Evolutionary conservation across 2,113 vertebrate genomes (phyloP), one percentile per base, ranked within the genome.

Genomic region (Siniperca knerii): DNA sequence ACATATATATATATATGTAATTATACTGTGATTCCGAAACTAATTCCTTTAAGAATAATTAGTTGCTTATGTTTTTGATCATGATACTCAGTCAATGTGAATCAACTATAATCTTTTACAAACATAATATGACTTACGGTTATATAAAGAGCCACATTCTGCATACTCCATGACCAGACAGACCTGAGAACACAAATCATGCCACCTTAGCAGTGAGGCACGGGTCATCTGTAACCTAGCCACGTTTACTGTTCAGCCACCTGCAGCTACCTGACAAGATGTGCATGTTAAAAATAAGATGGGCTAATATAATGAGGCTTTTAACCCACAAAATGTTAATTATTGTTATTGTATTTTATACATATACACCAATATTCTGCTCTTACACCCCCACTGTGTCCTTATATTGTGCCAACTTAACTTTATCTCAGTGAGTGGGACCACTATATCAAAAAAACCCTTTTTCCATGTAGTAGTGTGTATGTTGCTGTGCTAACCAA

Each of bases 151-250:
- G 78, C 98, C 98, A 87, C 98, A 97, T 94, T 99, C 98, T 92
- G 98, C 98, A 94, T 98, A 99, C 90, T 99, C 98, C 98, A 99
- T 99, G 86, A 99, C 98, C 90, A 99, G 96, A 96, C 98, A 98
- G 25, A 99, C 98, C 98, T 99, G 87, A 18, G 9, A 50, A 88
- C 25, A 90, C 7, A 88, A 29, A 81, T 5, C 35, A 50, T 0
- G 37, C 42, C 1, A 74, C 0, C 23, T 73, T 57, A 64, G n/a
- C 37, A 61, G 15, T 54, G 7, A 42, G 15, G 23, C 50, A 50
- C 4, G 18, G 44, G 16, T 44, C 21, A 29, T 18, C 12, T 74
- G 61, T 11, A 68, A 37, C 25, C 4, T 9, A 21, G 55, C n/a
- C 20, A n/a, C 21, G 44, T 18, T 9, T 46, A 12, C 65, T n/a